Evolutionary conservation across 2,888 invertebrate species (phyloP).

Genomic region (Drosophila acutilabella): DNA sequence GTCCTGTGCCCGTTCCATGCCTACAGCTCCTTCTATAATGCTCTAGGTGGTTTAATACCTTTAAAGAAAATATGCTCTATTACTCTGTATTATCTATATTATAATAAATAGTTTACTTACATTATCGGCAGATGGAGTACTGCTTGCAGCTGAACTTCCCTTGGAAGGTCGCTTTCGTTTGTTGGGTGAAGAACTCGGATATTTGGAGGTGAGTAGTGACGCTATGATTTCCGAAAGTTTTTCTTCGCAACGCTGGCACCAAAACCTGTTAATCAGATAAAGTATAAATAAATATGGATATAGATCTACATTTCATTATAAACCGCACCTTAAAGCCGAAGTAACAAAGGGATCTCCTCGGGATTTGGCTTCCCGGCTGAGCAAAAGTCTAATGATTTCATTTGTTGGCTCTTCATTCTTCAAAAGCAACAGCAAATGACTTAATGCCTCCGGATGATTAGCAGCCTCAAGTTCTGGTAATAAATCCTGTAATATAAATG

Average conservation of each 20-base stretch:
- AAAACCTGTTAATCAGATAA: slow-evolving; percentile 86
- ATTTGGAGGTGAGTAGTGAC: slow-evolving; percentile 91
- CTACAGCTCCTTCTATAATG: slow-evolving; percentile 92
- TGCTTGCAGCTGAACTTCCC: slow-evolving; percentile 89
- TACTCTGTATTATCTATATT: too few species aligned
- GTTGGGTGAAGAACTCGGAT: slow-evolving; percentile 94
- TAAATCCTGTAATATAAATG: slow-evolving; percentile 82
- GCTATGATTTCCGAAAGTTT: slow-evolving; percentile 93
- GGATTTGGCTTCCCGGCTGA: slow-evolving; percentile 90
- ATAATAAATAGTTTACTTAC: slow-evolving; percentile 79
- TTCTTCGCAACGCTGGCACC: slow-evolving; percentile 97
- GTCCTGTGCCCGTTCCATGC: slow-evolving; percentile 88
- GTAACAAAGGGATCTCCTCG: slow-evolving; percentile 94
- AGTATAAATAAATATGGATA: background rate
- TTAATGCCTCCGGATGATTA: slow-evolving; percentile 96
- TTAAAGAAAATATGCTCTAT: slow-evolving; percentile 28
- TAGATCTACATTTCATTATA: too few species aligned
- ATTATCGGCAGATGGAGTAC: slow-evolving; percentile 92
- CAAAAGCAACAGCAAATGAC: slow-evolving; percentile 94
- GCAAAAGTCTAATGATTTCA: slow-evolving; percentile 93
- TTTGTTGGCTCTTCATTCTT: slow-evolving; percentile 96
- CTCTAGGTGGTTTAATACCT: slow-evolving; percentile 96
- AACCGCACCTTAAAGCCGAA: slow-evolving; percentile 90
- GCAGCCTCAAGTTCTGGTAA: slow-evolving; percentile 91
- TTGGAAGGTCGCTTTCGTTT: slow-evolving; percentile 94